phyloP scores from a whole-genome alignment of 2,797 vertebrate species.

The Pteropus rufus region DNA sequence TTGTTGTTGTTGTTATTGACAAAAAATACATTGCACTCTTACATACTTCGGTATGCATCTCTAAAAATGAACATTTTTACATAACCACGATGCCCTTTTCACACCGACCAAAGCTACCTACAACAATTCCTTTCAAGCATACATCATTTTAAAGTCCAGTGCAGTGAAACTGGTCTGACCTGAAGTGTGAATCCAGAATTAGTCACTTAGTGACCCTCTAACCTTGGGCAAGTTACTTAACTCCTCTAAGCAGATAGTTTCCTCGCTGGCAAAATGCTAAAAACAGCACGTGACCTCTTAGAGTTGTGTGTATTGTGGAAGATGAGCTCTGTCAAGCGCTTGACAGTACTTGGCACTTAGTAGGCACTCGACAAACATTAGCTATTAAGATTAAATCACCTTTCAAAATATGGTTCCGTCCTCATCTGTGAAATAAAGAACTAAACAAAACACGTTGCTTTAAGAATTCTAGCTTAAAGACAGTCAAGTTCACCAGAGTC shows the following conservation, averaged over 20 bases:
- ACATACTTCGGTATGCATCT: background rate
- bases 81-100: background rate
- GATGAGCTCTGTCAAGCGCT: background rate
- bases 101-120: background rate
- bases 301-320: background rate
- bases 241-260: background rate
- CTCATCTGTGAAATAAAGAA: background rate
- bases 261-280: background rate
- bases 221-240: background rate
- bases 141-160: background rate
- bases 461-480: background rate
- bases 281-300: background rate
- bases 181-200: background rate
- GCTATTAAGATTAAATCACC: background rate
- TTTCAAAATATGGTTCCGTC: background rate
- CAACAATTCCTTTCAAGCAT: background rate
- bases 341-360: background rate
- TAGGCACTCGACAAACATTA: background rate
- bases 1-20: background rate
- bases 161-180: background rate
- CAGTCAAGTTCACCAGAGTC: background rate
- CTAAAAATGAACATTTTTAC: conserved; percentile 9
- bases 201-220: background rate
- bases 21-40: background rate
- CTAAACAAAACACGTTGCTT: background rate